A percentile compares a stretch with the other conserved stretches of the same genome.
These are phyloP conservation scores for Cyanoramphus novaezelandiae DNA, from an alignment of 2,113 vertebrate genomes.

Conservation along the genomic window DNA sequence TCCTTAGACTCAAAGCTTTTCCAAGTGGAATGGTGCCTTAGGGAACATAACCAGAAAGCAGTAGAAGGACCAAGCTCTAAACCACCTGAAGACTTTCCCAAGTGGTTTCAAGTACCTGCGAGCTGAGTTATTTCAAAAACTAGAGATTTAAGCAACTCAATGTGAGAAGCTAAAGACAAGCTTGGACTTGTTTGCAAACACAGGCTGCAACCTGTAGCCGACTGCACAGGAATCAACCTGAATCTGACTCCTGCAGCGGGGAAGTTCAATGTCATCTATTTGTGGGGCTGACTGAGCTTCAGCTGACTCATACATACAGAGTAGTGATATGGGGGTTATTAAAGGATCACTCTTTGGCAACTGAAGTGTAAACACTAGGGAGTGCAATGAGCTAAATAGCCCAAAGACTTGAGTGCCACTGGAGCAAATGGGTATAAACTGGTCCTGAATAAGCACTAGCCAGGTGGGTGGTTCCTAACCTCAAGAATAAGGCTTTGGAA, in stretches of 20 bases:
- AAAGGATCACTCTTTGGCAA: background rate
- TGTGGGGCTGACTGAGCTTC: background rate
- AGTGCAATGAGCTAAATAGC: background rate
- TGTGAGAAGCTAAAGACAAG: background rate
- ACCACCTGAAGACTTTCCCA: background rate
- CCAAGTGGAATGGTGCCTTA: background rate
- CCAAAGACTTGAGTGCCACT: background rate
- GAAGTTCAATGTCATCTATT: background rate
- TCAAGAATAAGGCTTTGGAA: background rate
- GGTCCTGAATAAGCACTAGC: background rate
- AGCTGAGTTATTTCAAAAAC: background rate
- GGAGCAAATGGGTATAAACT: background rate
- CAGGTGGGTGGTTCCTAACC: background rate
- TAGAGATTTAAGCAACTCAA: background rate
- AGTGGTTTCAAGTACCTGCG: background rate
- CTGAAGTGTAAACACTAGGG: background rate
- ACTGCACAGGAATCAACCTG: background rate
- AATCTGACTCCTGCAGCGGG: background rate
- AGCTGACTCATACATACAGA: background rate
- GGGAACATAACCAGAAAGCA: background rate
- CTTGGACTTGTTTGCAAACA: background rate
- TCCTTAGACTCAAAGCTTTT: background rate
- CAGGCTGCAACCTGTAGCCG: background rate
- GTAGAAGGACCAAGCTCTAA: background rate
- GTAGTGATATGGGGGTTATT: background rate